Base-by-base conservation (phyloP, 2,888 invertebrate species). In the Sialis fuliginosa region DNA sequence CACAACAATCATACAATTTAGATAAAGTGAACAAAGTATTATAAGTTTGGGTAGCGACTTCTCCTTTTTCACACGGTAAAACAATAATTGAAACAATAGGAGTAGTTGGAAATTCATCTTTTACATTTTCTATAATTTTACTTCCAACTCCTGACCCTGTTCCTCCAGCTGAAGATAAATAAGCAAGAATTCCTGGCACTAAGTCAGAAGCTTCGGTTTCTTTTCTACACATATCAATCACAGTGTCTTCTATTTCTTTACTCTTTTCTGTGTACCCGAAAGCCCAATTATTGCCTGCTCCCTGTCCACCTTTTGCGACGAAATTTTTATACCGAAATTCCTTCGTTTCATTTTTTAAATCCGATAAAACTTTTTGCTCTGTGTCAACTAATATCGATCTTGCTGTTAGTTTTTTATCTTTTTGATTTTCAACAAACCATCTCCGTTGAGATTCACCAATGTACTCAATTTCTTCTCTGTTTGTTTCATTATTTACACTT, bases 241-340 rank as follows among this genome's bases (percentile, higher is more conserved):
- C 56, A 2, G 57, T 54, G 5, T 60, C 58, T 6, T 57, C 53
- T 8, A 72, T 48, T 39, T 63, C 54, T 33, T 59, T 56, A 37
- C 69, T 65, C 52, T 63, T 68, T n/a, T 55, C 54, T 4, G 54
- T 54, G 52, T 70, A 71, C 33, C 71, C 72, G 48, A 62, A 67
- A 0, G 70, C 70, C 72, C 72, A 72, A 57, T 73, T 73, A 53
- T 73, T 73, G 2, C 67, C 71, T 12, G 68, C 64, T 31, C 72
- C 71, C 10, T 66, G 66, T 30, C 62, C 63, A 9, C 61, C 54
- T 49, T 63, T 62, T 31, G 62, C 62, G 42, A 69, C 57, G 42
- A 68, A 52, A 56, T 66, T 68, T 50, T 57, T 57, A 39, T 60
- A 58, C n/a, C 59, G 57, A 54, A 69, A 70, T 2, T 53, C 51